These are phyloP conservation scores for Onychostoma macrolepis DNA, from an alignment of 2,113 vertebrate genomes.

Conservation along the genomic window DNA sequence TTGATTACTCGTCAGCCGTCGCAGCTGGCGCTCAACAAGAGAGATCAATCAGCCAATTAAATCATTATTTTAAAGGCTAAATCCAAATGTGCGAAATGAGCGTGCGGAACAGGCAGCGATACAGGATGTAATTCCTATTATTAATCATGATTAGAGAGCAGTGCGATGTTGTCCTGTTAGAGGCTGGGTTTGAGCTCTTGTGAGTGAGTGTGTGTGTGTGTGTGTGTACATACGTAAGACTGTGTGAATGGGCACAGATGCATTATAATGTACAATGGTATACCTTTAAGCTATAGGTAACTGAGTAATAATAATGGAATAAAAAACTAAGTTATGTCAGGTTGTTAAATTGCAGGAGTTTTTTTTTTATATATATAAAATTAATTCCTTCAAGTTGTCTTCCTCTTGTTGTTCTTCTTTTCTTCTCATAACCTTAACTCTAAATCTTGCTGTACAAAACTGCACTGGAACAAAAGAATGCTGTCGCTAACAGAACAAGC, in stretches of 20 bases:
- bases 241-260: too few relatives aligned
- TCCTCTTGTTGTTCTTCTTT: too few relatives aligned
- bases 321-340: too few relatives aligned
- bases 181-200: neutral
- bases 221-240: neutral
- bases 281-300: too few relatives aligned
- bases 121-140: slow-evolving; percentile 56
- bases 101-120: slow-evolving; percentile 48
- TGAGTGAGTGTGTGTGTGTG: neutral
- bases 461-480: neutral
- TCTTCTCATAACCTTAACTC: too few relatives aligned
- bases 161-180: slow-evolving; percentile 24
- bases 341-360: too few relatives aligned
- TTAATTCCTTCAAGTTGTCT: too few relatives aligned
- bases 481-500: neutral
- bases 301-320: too few relatives aligned
- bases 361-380: too few relatives aligned
- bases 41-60: slow-evolving; percentile 73
- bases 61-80: slow-evolving; percentile 64
- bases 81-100: slow-evolving; percentile 64
- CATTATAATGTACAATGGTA: neutral
- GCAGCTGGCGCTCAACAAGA: slow-evolving; percentile 68
- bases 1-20: slow-evolving; percentile 56
- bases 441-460: too few relatives aligned
- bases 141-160: slow-evolving; percentile 71